These are phyloP conservation scores for Aptenodytes forsteri DNA, from an alignment of 2,113 vertebrate genomes.

Conservation along the genomic window DNA sequence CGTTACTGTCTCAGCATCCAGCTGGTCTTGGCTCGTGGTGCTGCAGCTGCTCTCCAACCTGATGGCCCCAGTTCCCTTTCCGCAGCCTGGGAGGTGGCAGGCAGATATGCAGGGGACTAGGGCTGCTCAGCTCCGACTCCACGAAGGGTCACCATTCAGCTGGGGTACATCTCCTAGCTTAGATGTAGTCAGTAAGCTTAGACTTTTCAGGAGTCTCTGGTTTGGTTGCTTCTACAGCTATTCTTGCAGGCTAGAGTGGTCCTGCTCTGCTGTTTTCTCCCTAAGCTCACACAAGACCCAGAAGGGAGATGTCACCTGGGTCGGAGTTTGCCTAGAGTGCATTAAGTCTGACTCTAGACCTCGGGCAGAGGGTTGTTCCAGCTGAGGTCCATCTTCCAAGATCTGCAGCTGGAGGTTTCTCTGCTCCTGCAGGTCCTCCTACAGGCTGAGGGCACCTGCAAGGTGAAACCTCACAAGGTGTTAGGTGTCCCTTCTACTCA, in stretches of 20 bases:
- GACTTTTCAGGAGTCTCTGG: not conserved
- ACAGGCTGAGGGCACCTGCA: not conserved
- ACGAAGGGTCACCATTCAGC: fast-evolving
- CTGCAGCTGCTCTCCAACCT: not conserved
- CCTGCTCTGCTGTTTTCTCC: not conserved
- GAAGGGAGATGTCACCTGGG: not conserved
- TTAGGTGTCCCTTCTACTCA: fast-evolving
- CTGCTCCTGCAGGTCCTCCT: constrained; percentile 6
- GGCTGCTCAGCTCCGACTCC: not conserved
- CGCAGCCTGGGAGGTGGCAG: not conserved
- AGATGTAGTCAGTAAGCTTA: not conserved
- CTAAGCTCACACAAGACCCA: fast-evolving
- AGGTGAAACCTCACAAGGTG: not conserved
- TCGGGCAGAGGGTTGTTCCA: not conserved
- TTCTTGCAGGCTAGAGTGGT: not conserved
- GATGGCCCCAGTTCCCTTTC: not conserved
- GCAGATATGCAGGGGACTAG: not conserved
- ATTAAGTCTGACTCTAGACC: not conserved
- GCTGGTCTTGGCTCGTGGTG: too few relatives aligned
- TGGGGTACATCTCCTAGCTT: too few relatives aligned
- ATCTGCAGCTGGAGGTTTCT: not conserved
- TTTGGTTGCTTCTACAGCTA: not conserved
- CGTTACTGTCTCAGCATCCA: not conserved
- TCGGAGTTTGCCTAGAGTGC: not conserved
- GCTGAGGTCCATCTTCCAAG: not conserved